A percentile compares a stretch with the other conserved stretches of the same genome.
Evolutionary conservation across 2,888 invertebrate genomes (phyloP).

Genomic region (Belgica antarctica): DNA sequence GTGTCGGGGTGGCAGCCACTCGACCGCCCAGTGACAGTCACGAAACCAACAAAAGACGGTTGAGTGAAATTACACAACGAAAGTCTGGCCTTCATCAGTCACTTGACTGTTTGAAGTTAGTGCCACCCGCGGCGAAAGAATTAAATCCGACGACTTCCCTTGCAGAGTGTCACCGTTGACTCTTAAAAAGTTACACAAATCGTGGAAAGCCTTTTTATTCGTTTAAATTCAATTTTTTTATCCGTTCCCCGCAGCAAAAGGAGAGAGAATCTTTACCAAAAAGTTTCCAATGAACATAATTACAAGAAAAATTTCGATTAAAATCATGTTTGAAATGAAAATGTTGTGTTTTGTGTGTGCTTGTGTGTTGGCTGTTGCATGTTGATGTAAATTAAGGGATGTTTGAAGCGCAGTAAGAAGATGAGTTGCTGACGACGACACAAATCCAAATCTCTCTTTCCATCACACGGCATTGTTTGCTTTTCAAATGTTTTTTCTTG

Average conservation of each 20-base stretch:
- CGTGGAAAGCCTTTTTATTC: no score
- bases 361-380: not conserved
- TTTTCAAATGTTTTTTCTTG: not conserved
- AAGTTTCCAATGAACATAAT: not conserved
- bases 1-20: no score
- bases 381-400: not conserved
- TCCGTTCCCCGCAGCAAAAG: not conserved
- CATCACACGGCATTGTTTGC: conserved; percentile 21
- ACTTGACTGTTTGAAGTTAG: no score
- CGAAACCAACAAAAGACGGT: no score
- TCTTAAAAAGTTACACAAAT: no score
- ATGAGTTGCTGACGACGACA: not conserved
- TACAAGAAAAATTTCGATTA: not conserved
- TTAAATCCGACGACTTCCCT: no score
- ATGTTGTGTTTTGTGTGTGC: not conserved
- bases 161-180: no score
- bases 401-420: not conserved
- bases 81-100: no score
- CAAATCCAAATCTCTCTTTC: conserved; percentile 2
- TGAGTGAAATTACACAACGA: no score
- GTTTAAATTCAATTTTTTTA: not conserved
- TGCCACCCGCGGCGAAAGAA: no score
- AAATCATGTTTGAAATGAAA: not conserved
- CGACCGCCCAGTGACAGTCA: no score
- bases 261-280: not conserved